phyloP scores from a whole-genome alignment of 2,797 vertebrate species.

The Pygocentrus nattereri region DNA sequence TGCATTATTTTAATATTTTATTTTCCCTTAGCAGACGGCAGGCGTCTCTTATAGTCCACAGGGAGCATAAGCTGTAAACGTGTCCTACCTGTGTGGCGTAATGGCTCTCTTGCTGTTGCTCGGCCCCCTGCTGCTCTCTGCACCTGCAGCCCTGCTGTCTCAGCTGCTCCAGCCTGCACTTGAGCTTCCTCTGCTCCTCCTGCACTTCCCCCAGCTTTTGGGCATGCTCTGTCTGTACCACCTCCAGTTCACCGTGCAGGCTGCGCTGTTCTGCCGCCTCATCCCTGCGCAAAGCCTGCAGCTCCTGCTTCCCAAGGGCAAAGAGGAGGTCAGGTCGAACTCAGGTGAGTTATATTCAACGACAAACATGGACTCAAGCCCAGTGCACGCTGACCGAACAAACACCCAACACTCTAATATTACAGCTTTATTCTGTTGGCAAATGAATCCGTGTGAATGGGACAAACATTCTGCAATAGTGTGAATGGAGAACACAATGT shows the following conservation, averaged over 20 bases:
- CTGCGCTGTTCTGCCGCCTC: constrained; percentile 82
- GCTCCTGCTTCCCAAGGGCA: constrained; percentile 74
- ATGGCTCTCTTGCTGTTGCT: constrained; percentile 83
- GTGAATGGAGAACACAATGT: neutral
- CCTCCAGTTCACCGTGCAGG: constrained; percentile 69
- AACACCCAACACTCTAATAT: neutral
- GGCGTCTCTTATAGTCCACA: neutral
- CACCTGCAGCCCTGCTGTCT: constrained; percentile 86
- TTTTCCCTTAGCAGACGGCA: neutral
- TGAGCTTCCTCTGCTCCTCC: constrained; percentile 84
- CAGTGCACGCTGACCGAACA: neutral
- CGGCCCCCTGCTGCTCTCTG: constrained; percentile 70
- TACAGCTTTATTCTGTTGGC: neutral
- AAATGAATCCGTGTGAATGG: neutral
- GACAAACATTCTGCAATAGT: neutral
- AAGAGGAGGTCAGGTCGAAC: constrained; percentile 32
- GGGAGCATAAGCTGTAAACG: neutral
- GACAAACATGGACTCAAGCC: neutral
- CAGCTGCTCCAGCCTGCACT: constrained; percentile 83
- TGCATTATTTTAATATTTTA: no score
- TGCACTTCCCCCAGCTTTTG: constrained; percentile 69
- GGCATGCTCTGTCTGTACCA: constrained; percentile 54
- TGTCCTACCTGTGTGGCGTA: constrained; percentile 85
- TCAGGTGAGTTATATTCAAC: constrained; percentile 8
- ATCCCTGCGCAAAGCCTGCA: constrained; percentile 84